phyloP scores from a whole-genome alignment of 2,113 vertebrate genomes.

The Origma solitaria region DNA sequence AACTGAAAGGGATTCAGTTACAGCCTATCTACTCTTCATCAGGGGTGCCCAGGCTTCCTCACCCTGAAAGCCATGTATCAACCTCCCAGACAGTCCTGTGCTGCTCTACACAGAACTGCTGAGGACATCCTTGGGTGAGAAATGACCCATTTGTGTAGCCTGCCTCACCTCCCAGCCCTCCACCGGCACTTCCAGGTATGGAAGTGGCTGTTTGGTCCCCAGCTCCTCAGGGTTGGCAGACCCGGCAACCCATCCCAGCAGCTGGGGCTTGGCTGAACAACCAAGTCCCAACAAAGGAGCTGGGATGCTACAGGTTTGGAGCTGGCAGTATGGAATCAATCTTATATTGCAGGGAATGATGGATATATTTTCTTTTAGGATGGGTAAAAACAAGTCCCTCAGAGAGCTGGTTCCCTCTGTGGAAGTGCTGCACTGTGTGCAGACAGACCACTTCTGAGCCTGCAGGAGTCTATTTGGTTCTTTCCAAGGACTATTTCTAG shows the following conservation, averaged over 20 bases:
- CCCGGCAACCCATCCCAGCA: not conserved
- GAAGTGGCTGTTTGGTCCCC: not conserved
- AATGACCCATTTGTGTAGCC: accelerated
- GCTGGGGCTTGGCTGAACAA: not conserved
- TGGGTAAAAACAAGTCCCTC: not conserved
- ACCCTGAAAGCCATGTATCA: accelerated
- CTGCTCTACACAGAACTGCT: not conserved
- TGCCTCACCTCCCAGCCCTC: not conserved
- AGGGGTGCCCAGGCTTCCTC: not conserved
- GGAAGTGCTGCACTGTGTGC: not conserved
- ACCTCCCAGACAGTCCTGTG: accelerated
- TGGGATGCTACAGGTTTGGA: not conserved
- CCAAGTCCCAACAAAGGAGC: not conserved
- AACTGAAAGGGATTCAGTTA: not conserved
- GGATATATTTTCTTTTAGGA: not conserved
- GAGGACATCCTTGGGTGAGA: not conserved
- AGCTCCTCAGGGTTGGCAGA: not conserved
- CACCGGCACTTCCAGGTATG: not conserved
- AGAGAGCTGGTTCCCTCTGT: not conserved
- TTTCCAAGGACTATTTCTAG: not conserved
- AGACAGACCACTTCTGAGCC: not conserved
- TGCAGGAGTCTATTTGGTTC: not conserved
- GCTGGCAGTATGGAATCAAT: not conserved
- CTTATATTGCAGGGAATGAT: not conserved
- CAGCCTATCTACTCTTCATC: not conserved